Percentiles rank a stretch among this genome's conserved stretches.
These are phyloP conservation scores for Gymnoscopelus braueri DNA, from an alignment of 2,797 vertebrate genomes.

Conservation along the genomic window DNA sequence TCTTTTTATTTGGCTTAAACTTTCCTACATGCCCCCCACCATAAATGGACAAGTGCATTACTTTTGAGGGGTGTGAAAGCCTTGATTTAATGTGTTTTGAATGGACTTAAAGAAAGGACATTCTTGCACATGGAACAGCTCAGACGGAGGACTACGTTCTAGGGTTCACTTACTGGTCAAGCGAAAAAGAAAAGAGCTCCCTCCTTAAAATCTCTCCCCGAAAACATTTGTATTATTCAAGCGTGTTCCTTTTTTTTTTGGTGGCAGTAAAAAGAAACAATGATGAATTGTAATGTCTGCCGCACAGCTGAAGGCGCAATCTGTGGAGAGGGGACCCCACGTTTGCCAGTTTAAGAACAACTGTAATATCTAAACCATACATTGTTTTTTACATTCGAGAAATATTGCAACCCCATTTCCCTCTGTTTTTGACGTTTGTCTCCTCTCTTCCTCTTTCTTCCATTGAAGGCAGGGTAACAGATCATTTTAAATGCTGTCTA, in stretches of 20 bases:
- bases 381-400: constrained; percentile 58
- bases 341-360: constrained; percentile 55
- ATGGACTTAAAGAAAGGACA: constrained; percentile 52
- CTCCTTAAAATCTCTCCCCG: constrained; percentile 25
- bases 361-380: constrained; percentile 59
- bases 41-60: constrained; percentile 30
- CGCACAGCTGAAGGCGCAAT: constrained; percentile 46
- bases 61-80: constrained; percentile 31
- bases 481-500: too few relatives aligned
- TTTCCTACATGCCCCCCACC: constrained; percentile 35
- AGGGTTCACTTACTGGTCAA: constrained; percentile 44
- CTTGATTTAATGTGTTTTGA: constrained; percentile 62
- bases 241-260: constrained; percentile 33
- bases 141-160: constrained; percentile 29
- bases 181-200: constrained; percentile 7
- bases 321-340: constrained; percentile 37
- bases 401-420: constrained; percentile 48
- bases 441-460: constrained; percentile 23
- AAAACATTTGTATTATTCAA: constrained; percentile 31
- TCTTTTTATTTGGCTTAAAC: constrained; percentile 30
- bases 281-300: constrained; percentile 55
- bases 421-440: constrained; percentile 29
- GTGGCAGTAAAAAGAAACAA: constrained; percentile 37
- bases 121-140: constrained; percentile 58
- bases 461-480: too few relatives aligned